Evolutionary conservation across 2,797 vertebrate species (phyloP), one percentile per base, ranked within the genome.

Genomic region (Meda fulgida): DNA sequence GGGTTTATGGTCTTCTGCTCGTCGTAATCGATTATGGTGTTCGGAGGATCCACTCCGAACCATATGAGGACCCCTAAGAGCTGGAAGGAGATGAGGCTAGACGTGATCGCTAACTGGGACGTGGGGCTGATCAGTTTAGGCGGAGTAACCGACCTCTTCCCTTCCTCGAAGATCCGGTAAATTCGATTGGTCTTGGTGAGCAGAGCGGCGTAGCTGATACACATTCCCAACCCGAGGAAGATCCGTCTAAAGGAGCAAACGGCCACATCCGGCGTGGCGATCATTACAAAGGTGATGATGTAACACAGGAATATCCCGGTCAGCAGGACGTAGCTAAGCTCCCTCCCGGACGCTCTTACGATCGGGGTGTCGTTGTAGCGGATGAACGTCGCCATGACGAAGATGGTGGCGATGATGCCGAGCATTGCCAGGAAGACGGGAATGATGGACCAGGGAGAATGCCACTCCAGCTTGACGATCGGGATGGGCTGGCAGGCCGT

Each of bases 251-350:
- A 99, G 83, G 98, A 98, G 85, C 98, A 99, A 18, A 99, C 97
- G 0, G 96, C 97, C 14, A 97, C 93, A 1, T 99, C 96, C 0
- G 98, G 98, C 83, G 98, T 97, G 91, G 97, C 98, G 6, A 99
- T 99, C 98, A 99, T 99, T 70, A 99, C 95, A 89, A 99, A 99
- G 1, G 98, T 99, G 93, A 99, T 99, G 90, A 98, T 97, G 93
- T 99, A 99, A 89, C 98, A 99, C 7, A 99, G 96, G 87, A 99
- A 99, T 88, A 99, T 99, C 76, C 98, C 98, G 0, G 97, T 99
- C 11, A 99, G 91, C 80, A 99, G 96, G 71, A 99, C 97, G 1
- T 99, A 99, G 94, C 98, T 99, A 90, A 99, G 96, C 88, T 99
- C 98, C 48, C 98, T 92, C 36, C 98, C 98, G 0, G 97, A 99